Conservation (phyloP, 2,888 invertebrate genomes). For the Elmis aenea region DNA sequence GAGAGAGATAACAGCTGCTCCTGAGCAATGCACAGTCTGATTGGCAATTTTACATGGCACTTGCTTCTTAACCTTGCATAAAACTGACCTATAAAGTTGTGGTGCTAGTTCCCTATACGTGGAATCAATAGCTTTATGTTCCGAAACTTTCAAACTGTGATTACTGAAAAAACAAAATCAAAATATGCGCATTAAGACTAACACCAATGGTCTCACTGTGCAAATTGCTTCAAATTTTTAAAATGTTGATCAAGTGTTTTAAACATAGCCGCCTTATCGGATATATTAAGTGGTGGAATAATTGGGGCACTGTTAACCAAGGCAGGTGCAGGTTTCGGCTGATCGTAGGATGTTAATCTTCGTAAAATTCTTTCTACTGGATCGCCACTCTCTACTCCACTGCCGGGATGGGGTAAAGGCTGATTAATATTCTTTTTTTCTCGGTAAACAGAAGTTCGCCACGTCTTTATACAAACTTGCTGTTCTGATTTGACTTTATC, state of each 20-base stretch:
- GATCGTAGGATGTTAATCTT: constrained; percentile 61
- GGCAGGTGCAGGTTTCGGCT: constrained; percentile 54
- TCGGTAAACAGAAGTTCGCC: constrained; percentile 53
- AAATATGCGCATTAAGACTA: neutral
- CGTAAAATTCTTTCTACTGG: constrained; percentile 54
- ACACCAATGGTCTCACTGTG: constrained; percentile 42
- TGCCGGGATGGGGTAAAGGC: constrained; percentile 38
- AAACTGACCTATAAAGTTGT: constrained; percentile 50
- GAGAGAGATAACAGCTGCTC: constrained; percentile 53
- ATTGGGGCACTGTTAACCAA: constrained; percentile 42
- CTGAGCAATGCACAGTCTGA: constrained; percentile 55
- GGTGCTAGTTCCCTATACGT: constrained; percentile 59
- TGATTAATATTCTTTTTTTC: constrained; percentile 40
- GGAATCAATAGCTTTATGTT: constrained; percentile 63
- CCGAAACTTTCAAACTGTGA: constrained; percentile 57
- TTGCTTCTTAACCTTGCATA: constrained; percentile 48
- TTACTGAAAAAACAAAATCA: constrained; percentile 43
- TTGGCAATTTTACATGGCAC: constrained; percentile 49
- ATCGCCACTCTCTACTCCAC: constrained; percentile 41
- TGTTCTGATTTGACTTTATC: constrained; percentile 53
- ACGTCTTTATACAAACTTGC: constrained; percentile 50
- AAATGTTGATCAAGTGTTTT: constrained; percentile 40
- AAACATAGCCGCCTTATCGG: constrained; percentile 35
- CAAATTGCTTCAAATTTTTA: constrained; percentile 45
- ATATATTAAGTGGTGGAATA: constrained; percentile 36